A percentile compares a stretch with the other conserved stretches of the same genome.
These are phyloP conservation scores for Amblyteles armatorius DNA, from an alignment of 2,888 invertebrate genomes.

Conservation along the genomic window DNA sequence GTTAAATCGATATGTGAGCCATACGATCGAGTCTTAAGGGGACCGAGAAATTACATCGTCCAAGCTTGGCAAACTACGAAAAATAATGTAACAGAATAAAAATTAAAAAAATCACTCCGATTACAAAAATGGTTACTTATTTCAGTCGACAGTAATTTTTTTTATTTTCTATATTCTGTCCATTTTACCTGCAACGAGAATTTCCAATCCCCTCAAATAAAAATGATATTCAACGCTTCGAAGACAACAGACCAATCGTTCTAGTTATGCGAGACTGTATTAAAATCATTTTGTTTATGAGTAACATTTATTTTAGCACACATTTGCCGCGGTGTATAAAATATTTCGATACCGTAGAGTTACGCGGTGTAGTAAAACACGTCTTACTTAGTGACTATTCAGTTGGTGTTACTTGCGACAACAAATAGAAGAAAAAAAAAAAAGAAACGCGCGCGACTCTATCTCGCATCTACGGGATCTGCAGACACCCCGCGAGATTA, in stretches of 20 bases:
- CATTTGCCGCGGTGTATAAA: constrained; percentile 68
- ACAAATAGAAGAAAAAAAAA: constrained; percentile 37
- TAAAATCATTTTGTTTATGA: constrained; percentile 37
- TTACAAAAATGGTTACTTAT: neutral
- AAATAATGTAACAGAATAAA: neutral
- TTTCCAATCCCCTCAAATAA: neutral
- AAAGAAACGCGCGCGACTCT: constrained; percentile 11
- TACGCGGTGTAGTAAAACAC: constrained; percentile 61
- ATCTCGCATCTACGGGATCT: neutral
- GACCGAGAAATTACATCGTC: neutral
- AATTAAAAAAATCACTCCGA: neutral
- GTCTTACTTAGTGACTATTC: constrained; percentile 63
- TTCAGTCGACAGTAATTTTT: neutral
- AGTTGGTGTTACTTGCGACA: constrained; percentile 61
- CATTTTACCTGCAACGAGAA: neutral
- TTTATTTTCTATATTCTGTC: neutral
- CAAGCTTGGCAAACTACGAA: neutral
- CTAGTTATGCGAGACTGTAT: constrained; percentile 11
- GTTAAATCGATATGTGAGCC: constrained; percentile 33
- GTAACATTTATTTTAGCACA: constrained; percentile 72
- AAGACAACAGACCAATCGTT: neutral
- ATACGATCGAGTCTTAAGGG: neutral
- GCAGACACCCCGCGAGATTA: neutral
- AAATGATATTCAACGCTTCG: neutral
- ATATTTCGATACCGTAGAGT: constrained; percentile 64